Base-by-base conservation (phyloP, 1,140 invertebrate genomes). In the Micrasema longulum region DNA sequence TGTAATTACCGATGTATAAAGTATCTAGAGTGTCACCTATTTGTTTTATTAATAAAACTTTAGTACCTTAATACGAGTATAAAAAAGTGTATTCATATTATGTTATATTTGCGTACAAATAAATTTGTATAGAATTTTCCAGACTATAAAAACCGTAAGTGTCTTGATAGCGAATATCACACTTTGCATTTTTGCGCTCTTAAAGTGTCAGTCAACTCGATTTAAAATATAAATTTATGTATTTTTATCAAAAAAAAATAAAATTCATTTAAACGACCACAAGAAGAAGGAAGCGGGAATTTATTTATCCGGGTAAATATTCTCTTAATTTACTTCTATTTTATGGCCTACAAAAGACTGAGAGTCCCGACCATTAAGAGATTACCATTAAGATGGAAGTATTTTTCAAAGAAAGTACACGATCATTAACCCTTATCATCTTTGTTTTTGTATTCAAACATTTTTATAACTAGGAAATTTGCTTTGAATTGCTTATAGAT, bases 381-480 rank as follows among this genome's bases (percentile, higher is more conserved):
- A 57, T 57, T 36, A 57, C 26, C 26, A 35, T 57, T 57, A 57
- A 57, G 31, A 57, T 57, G n/a, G 53, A 57, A 36, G 53, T 57
- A 7, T 35, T 57, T 38, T 5, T n/a, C n/a, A 53, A 57, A 57
- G 35, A 14, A 57, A 36, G 16, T 18, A 57, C 31, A 9, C n/a
- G n/a, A 57, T 57, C 31, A 16, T 57, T 57, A 57, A 22, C 50
- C 16, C n/a, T 53, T 23, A 11, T 53, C 22, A 9, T 31, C 22
- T 53, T 22, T 53, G 50, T 53, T 53, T 12, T 45, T 45, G 26
- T 22, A n/a, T n/a, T n/a, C n/a, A n/a, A n/a, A n/a, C n/a, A n/a
- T n/a, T n/a, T n/a, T n/a, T n/a, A n/a, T n/a, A n/a, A n/a, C n/a
- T n/a, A n/a, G n/a, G n/a, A n/a, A n/a, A n/a, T n/a, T n/a, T n/a